These are phyloP conservation scores for Pygoscelis adeliae DNA, from an alignment of 2,113 vertebrate species.

Conservation along the genomic window DNA sequence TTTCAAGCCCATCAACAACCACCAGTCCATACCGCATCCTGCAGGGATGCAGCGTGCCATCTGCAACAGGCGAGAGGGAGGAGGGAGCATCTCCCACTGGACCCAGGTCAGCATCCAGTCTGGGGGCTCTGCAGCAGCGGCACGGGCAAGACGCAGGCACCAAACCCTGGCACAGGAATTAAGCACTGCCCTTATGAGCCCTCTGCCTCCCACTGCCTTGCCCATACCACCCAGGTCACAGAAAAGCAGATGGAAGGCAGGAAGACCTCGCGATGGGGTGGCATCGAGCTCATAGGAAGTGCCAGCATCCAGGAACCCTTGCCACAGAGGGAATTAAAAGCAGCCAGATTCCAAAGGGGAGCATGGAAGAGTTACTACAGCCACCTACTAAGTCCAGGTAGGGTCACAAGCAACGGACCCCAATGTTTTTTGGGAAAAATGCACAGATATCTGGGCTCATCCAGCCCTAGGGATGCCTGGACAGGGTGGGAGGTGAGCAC, in stretches of 20 bases:
- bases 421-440: background rate
- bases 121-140: background rate
- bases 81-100: background rate
- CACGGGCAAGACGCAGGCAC: background rate
- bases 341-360: background rate
- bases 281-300: background rate
- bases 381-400: background rate
- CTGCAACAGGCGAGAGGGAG: accelerated
- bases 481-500: background rate
- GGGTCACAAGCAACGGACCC: accelerated
- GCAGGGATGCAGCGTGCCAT: accelerated
- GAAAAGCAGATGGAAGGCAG: background rate
- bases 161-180: background rate
- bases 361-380: background rate
- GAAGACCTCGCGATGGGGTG: background rate
- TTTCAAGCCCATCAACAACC: background rate
- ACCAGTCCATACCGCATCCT: background rate
- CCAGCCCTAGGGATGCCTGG: background rate
- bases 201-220: accelerated
- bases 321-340: background rate
- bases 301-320: background rate
- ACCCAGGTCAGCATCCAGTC: background rate
- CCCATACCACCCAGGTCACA: background rate
- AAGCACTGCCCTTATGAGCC: background rate
- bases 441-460: background rate